Evolutionary conservation across 1,140 invertebrate genomes (phyloP).

Genomic region (Trissolcus basalis): DNA sequence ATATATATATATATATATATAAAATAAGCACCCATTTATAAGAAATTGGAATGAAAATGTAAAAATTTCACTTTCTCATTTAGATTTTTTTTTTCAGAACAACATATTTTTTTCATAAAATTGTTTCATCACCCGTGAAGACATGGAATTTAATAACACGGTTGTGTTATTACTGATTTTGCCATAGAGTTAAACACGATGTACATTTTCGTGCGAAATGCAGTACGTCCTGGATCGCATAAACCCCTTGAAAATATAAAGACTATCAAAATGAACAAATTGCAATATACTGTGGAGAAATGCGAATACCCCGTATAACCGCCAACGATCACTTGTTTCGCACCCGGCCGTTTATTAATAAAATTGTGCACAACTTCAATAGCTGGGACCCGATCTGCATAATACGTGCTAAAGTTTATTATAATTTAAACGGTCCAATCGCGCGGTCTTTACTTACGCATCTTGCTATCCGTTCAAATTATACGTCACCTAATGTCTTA

Average conservation of each 20-base stretch:
- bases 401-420: slow-evolving; percentile 73
- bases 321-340: slow-evolving; percentile 46
- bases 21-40: no score
- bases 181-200: slow-evolving; percentile 1
- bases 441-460: slow-evolving; percentile 68
- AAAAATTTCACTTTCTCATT: no score
- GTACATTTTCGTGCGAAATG: no score
- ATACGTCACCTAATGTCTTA: slow-evolving; percentile 75
- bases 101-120: not conserved
- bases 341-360: slow-evolving; percentile 60
- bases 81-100: no score
- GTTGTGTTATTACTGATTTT: slow-evolving; percentile 12
- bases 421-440: slow-evolving; percentile 62
- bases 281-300: slow-evolving; percentile 43
- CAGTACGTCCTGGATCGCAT: no score
- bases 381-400: slow-evolving; percentile 67
- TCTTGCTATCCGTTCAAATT: slow-evolving; percentile 71
- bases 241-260: not conserved
- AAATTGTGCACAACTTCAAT: slow-evolving; percentile 54
- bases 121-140: not conserved
- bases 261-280: slow-evolving; percentile 45
- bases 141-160: not conserved
- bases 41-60: no score
- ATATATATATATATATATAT: no score
- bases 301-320: slow-evolving; percentile 33